phyloP scores from a whole-genome alignment of 2,797 vertebrate genomes.

The Falco cherrug region DNA sequence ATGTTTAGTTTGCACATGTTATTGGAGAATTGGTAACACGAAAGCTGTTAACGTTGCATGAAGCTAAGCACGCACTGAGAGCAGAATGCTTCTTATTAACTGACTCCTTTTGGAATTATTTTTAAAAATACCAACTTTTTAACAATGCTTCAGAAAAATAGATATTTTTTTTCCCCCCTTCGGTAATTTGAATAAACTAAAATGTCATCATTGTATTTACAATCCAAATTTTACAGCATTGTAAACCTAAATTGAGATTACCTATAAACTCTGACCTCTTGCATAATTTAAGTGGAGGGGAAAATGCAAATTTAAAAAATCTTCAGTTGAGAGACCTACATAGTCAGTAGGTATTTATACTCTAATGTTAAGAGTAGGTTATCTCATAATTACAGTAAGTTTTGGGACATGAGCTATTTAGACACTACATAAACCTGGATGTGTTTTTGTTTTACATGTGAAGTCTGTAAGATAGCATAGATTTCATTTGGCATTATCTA shows the following conservation, averaged over 20 bases:
- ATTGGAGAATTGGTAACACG: not conserved
- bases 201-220: not conserved
- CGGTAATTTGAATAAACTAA: not conserved
- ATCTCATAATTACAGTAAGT: not conserved
- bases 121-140: not conserved
- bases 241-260: not conserved
- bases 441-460: not conserved
- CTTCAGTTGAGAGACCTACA: not conserved
- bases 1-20: not conserved
- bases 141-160: not conserved
- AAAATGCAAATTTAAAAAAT: not conserved
- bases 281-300: not conserved
- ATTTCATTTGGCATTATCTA: not conserved
- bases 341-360: not conserved
- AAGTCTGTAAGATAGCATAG: not conserved
- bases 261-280: not conserved
- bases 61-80: not conserved
- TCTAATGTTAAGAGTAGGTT: not conserved
- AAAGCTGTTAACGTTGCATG: not conserved
- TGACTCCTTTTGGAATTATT: not conserved
- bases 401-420: not conserved
- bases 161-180: not conserved
- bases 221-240: not conserved
- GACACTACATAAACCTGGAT: not conserved
- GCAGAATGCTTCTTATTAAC: not conserved